Conservation (phyloP, 2,797 vertebrate genomes). For the Falco columbarius region DNA sequence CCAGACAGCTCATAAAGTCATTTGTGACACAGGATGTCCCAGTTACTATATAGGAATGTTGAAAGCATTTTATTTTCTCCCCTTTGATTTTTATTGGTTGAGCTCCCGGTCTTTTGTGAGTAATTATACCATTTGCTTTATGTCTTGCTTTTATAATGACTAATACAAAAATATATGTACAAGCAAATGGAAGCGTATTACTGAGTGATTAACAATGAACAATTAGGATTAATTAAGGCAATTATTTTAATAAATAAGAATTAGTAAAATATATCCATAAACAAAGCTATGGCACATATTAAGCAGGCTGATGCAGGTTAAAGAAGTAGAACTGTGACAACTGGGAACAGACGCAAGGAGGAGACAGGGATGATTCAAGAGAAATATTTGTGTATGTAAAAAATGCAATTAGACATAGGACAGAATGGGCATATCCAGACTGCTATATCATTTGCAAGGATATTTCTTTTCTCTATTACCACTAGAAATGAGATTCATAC, state of each 20-base stretch:
- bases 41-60: conserved; percentile 66
- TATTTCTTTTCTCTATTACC: not conserved
- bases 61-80: conserved; percentile 77
- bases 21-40: conserved; percentile 78
- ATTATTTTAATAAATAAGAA: conserved; percentile 82
- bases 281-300: conserved; percentile 62
- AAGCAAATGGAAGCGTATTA: conserved; percentile 75
- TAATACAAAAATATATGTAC: conserved; percentile 70
- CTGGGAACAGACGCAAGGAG: not conserved
- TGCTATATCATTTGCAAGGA: not conserved
- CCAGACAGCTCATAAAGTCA: conserved; percentile 54
- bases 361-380: conserved; percentile 40
- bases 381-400: conserved; percentile 36
- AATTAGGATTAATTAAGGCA: conserved; percentile 79
- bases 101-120: conserved; percentile 73
- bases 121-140: conserved; percentile 79
- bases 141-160: conserved; percentile 77
- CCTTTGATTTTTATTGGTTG: conserved; percentile 82
- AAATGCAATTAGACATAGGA: conserved; percentile 12
- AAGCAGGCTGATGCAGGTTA: not conserved
- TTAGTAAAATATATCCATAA: conserved; percentile 69
- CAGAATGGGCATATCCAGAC: not conserved
- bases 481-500: not conserved
- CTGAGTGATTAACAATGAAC: conserved; percentile 73
- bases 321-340: conserved; percentile 6